A percentile compares a stretch with the other conserved stretches of the same genome.
These are phyloP conservation scores for Drosophila austrosaltans DNA, from an alignment of 2,888 invertebrate genomes.

Conservation along the genomic window DNA sequence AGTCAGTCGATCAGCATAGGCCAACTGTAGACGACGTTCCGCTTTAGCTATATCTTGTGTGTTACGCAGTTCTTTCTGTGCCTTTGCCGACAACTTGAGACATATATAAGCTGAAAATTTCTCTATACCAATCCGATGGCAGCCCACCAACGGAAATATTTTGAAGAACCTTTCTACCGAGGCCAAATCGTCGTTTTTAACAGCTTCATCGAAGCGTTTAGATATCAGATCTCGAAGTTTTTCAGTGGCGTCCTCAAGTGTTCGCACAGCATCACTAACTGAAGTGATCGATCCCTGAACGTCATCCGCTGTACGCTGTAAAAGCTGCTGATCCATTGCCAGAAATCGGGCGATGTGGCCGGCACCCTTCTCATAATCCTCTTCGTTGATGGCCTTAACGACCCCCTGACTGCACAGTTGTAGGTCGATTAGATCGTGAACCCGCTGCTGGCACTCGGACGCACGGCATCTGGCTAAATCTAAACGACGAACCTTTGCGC, in stretches of 20 bases:
- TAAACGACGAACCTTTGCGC: slow-evolving; percentile 96
- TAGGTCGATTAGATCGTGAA: slow-evolving; percentile 96
- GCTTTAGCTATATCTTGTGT: slow-evolving; percentile 87
- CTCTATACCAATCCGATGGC: slow-evolving; percentile 94
- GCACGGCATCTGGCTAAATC: slow-evolving; percentile 95
- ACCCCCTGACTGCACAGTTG: slow-evolving; percentile 99
- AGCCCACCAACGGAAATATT: slow-evolving; percentile 96
- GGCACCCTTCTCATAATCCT: slow-evolving; percentile 98
- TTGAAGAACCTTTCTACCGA: slow-evolving; percentile 98
- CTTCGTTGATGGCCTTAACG: slow-evolving; percentile 94
- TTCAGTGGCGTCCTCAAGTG: slow-evolving; percentile 89
- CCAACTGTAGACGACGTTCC: slow-evolving; percentile 89
- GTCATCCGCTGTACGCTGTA: slow-evolving; percentile 91
- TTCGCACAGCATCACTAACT: slow-evolving; percentile 83
- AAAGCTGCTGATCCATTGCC: slow-evolving; percentile 93
- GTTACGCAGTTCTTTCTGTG: slow-evolving; percentile 88
- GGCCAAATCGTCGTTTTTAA: slow-evolving; percentile 92
- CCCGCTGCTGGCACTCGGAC: slow-evolving; percentile 96
- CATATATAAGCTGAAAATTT: slow-evolving; percentile 95
- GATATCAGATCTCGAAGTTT: slow-evolving; percentile 86
- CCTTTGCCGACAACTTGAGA: slow-evolving; percentile 88
- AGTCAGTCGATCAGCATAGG: slow-evolving; percentile 94
- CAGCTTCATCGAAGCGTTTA: slow-evolving; percentile 95
- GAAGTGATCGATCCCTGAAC: slow-evolving; percentile 86
- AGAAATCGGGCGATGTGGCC: slow-evolving; percentile 97